phyloP scores from a whole-genome alignment of 2,888 invertebrate genomes.

The Ferdinandea cuprea region DNA sequence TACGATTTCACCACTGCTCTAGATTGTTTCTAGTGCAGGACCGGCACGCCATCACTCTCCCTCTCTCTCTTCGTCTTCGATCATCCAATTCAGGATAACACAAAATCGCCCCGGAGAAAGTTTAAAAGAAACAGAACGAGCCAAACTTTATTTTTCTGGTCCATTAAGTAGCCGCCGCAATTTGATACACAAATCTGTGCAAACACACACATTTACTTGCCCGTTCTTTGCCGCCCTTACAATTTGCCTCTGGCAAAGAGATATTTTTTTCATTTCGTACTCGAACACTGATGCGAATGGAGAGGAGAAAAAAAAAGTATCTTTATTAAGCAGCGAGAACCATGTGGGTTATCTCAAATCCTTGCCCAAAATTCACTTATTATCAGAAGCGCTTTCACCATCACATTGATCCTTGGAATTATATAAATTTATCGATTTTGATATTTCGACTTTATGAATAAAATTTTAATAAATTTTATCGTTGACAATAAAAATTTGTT shows the following conservation, averaged over 20 bases:
- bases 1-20: constrained; percentile 28
- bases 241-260: constrained; percentile 38
- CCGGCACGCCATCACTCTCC: too few species aligned
- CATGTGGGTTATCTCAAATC: constrained; percentile 5
- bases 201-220: too few species aligned
- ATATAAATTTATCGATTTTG: constrained; percentile 21
- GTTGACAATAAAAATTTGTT: constrained; percentile 63
- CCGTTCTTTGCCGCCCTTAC: constrained; percentile 24
- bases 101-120: constrained; percentile 29
- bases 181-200: constrained; percentile 66
- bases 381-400: constrained; percentile 9
- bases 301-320: not conserved
- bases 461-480: constrained; percentile 47
- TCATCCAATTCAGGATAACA: not conserved
- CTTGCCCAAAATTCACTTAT: not conserved
- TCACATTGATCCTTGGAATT: too few species aligned
- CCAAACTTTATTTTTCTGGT: constrained; percentile 67
- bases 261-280: not conserved
- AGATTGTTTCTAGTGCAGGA: constrained; percentile 4
- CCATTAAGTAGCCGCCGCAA: constrained; percentile 67
- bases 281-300: not conserved
- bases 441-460: constrained; percentile 56
- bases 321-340: constrained; percentile 6
- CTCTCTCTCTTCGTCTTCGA: not conserved
- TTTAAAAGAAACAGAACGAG: constrained; percentile 45